Percentiles rank a stretch among this genome's conserved stretches.
phyloP scores from a whole-genome alignment of 1,140 invertebrate genomes.

The Phenacoccus solenopsis region DNA sequence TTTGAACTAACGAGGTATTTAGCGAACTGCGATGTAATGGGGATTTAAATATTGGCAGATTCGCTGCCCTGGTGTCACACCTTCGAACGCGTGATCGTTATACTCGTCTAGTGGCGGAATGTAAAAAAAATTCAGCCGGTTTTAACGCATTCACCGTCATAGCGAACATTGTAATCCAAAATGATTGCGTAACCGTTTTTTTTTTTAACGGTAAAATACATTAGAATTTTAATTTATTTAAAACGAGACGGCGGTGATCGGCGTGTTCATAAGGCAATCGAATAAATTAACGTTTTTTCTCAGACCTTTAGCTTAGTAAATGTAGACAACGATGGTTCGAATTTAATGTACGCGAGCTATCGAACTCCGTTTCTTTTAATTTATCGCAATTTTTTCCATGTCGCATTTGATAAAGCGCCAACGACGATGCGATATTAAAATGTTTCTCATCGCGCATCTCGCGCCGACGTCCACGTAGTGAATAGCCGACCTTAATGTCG shows the following conservation, averaged over 20 bases:
- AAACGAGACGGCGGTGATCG: no score
- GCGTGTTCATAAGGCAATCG: not conserved
- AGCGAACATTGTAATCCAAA: not conserved
- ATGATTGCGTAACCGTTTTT: not conserved
- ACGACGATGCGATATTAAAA: not conserved
- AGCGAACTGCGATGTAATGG: not conserved
- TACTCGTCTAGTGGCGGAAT: not conserved
- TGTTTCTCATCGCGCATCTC: not conserved
- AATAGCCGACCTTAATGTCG: not conserved
- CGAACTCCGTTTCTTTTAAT: not conserved
- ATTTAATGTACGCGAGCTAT: no score
- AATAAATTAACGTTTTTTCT: not conserved
- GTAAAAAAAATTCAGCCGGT: not conserved
- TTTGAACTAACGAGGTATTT: not conserved
- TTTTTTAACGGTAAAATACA: not conserved
- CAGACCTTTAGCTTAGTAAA: not conserved
- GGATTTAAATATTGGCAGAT: not conserved
- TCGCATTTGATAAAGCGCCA: not conserved
- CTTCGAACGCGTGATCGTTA: not conserved
- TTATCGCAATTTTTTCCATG: not conserved
- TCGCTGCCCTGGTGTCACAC: not conserved
- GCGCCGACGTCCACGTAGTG: not conserved
- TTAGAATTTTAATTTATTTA: not conserved
- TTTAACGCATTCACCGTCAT: no score
- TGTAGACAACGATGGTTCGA: not conserved